Percentiles rank a stretch among this genome's conserved stretches.
Conservation (phyloP, 2,797 vertebrate genomes). For the Myotis planiceps region DNA sequence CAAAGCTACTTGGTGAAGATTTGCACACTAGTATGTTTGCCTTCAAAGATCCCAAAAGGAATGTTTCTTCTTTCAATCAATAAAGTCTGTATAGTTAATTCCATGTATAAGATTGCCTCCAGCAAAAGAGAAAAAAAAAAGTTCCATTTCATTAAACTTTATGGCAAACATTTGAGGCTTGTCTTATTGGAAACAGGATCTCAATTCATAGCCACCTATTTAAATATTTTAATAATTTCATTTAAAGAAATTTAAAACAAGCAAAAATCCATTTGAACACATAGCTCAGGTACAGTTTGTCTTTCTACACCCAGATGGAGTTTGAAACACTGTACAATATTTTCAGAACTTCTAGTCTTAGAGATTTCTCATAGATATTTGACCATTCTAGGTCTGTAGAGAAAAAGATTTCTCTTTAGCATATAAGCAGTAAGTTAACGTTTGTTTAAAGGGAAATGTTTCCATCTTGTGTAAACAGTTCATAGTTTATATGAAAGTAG, state of each 20-base stretch:
- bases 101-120: background rate
- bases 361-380: too few species aligned
- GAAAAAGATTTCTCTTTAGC: too few species aligned
- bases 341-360: too few species aligned
- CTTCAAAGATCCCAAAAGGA: background rate
- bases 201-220: background rate
- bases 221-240: background rate
- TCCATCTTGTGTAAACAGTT: too few species aligned
- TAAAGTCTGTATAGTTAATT: background rate
- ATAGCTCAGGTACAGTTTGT: too few species aligned
- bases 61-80: background rate
- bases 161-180: background rate
- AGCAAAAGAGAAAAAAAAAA: background rate
- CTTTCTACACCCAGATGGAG: too few species aligned
- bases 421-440: too few species aligned
- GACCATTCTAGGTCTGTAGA: too few species aligned
- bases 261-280: too few species aligned
- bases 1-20: background rate
- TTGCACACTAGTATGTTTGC: background rate
- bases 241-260: constrained; percentile 28
- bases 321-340: too few species aligned
- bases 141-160: background rate
- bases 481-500: too few species aligned
- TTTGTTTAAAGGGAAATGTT: too few species aligned
- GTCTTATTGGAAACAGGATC: background rate